Conservation (phyloP, 2,113 vertebrate genomes). For the Spilogale gracilis region DNA sequence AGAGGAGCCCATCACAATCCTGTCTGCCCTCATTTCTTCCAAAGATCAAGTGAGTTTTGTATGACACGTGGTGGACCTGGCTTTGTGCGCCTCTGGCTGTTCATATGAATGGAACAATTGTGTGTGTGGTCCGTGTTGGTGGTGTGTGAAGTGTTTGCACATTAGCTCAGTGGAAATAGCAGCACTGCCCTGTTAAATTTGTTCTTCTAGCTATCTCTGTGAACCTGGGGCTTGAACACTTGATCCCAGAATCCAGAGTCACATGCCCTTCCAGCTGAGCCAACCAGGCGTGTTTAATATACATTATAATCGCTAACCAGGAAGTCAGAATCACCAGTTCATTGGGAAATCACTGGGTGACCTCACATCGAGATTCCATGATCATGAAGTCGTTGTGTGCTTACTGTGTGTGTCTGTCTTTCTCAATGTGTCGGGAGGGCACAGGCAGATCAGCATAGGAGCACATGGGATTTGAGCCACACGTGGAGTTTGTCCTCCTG, state of each 20-base stretch:
- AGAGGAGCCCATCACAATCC: not conserved
- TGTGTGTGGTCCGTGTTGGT: not conserved
- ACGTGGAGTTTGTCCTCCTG: not conserved
- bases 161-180: not conserved
- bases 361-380: not conserved
- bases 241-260: not conserved
- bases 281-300: not conserved
- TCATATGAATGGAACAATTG: fast-evolving
- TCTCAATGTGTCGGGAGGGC: not conserved
- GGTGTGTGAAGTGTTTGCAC: not conserved
- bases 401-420: not conserved
- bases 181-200: not conserved
- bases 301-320: not conserved
- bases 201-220: not conserved
- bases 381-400: not conserved
- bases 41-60: not conserved
- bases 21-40: not conserved
- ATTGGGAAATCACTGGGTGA: no score
- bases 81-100: not conserved
- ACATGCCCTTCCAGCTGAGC: not conserved
- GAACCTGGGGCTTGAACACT: not conserved
- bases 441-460: not conserved
- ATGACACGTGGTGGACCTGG: not conserved
- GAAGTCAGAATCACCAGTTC: not conserved
- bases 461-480: not conserved